phyloP scores from a whole-genome alignment of 2,888 invertebrate genomes.

The Drosophila limbata region DNA sequence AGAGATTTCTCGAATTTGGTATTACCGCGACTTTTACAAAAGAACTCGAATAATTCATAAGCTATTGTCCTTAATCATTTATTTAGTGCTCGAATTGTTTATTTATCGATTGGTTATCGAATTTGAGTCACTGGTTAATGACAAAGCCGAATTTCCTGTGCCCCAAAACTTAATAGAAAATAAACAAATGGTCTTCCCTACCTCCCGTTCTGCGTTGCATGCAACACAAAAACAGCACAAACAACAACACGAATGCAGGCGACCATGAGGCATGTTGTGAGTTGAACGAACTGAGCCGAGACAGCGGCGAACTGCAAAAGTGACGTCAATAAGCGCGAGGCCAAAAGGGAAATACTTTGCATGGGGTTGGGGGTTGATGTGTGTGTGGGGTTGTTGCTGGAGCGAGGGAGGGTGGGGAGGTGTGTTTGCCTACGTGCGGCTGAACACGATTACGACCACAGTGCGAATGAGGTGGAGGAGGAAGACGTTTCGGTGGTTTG shows the following conservation, averaged over 20 bases:
- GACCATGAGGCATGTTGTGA: conserved; percentile 67
- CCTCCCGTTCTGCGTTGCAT: neutral
- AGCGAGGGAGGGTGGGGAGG: conserved; percentile 3
- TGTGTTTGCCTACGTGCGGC: conserved; percentile 67
- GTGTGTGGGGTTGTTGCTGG: conserved; percentile 4
- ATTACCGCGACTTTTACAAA: no score
- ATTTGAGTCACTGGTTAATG: conserved; percentile 32
- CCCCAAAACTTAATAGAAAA: conserved; percentile 10
- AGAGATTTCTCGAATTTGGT: no score
- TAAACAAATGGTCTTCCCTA: neutral
- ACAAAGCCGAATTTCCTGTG: conserved; percentile 29
- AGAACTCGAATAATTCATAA: neutral
- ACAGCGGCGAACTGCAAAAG: conserved; percentile 67
- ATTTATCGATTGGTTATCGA: conserved; percentile 36
- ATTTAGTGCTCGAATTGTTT: conserved; percentile 15
- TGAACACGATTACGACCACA: conserved; percentile 57
- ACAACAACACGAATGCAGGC: conserved; percentile 55
- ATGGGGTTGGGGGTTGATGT: conserved; percentile 13
- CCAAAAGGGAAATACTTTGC: conserved; percentile 64
- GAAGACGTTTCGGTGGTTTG: conserved; percentile 26
- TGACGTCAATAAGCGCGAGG: conserved; percentile 81
- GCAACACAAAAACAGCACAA: neutral
- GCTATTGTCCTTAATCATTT: conserved; percentile 38
- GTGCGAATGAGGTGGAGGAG: neutral
- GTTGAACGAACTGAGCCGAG: conserved; percentile 72